phyloP scores from a whole-genome alignment of 2,113 vertebrate genomes.

The Chionodraco myersi region DNA sequence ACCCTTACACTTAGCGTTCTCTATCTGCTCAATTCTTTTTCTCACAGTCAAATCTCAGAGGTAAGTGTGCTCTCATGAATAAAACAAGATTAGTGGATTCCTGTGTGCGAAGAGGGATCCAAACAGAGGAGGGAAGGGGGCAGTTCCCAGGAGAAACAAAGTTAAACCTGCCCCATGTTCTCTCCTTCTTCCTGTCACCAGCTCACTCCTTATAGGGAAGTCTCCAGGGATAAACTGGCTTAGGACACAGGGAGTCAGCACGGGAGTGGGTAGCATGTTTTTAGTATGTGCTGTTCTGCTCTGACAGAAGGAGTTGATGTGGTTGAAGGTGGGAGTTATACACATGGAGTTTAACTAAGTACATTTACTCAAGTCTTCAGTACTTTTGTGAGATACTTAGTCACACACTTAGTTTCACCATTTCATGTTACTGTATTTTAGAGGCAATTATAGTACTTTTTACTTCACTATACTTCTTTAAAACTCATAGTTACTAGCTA shows the following conservation, averaged over 20 bases:
- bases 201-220: constrained; percentile 69
- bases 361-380: too few relatives aligned
- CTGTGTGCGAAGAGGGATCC: constrained; percentile 13
- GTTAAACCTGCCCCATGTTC: constrained; percentile 39
- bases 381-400: too few relatives aligned
- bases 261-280: constrained; percentile 13
- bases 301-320: constrained; percentile 15
- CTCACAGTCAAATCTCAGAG: constrained; percentile 33
- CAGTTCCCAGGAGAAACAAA: constrained; percentile 53
- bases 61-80: constrained; percentile 75
- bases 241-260: constrained; percentile 2
- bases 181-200: constrained; percentile 4
- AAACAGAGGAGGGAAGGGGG: constrained; percentile 8
- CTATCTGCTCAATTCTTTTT: constrained; percentile 26
- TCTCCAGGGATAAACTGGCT: constrained; percentile 41
- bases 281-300: constrained; percentile 6
- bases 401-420: too few relatives aligned
- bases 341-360: too few relatives aligned
- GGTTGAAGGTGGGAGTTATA: constrained; percentile 8
- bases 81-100: constrained; percentile 78
- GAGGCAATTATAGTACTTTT: too few relatives aligned
- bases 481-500: too few relatives aligned
- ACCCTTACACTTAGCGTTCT: not conserved
- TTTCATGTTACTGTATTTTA: too few relatives aligned
- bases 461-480: too few relatives aligned